phyloP scores from a whole-genome alignment of 2,113 vertebrate genomes.

The Macquaria australasica region DNA sequence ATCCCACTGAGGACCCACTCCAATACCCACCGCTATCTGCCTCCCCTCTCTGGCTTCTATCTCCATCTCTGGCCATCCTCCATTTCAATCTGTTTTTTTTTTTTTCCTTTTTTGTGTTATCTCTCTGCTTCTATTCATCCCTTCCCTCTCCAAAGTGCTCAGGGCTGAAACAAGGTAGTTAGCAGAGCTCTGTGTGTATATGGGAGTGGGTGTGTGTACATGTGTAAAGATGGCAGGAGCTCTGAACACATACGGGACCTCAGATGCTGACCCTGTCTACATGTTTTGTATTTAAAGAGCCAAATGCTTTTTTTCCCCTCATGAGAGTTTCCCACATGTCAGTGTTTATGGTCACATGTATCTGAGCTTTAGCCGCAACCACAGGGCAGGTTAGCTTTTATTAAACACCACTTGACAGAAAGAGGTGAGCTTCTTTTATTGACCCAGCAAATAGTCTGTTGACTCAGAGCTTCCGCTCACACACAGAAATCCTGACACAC shows the following conservation, averaged over 20 bases:
- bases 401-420: constrained; percentile 70
- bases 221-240: constrained; percentile 28
- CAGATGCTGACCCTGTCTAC: constrained; percentile 14
- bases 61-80: constrained; percentile 62
- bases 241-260: constrained; percentile 15
- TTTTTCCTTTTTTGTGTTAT: constrained; percentile 30
- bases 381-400: constrained; percentile 53
- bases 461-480: constrained; percentile 57
- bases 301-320: background rate
- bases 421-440: constrained; percentile 57
- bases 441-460: constrained; percentile 69
- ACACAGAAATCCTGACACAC: background rate
- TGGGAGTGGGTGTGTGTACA: constrained; percentile 2
- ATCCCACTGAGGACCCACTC: constrained; percentile 65
- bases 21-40: constrained; percentile 55
- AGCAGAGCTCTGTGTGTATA: constrained; percentile 36
- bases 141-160: constrained; percentile 46
- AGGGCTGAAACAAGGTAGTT: constrained; percentile 54
- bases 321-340: constrained; percentile 5
- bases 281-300: constrained; percentile 48
- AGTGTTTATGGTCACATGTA: constrained; percentile 26
- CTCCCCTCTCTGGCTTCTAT: constrained; percentile 41
- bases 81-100: constrained; percentile 60
- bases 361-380: constrained; percentile 29
- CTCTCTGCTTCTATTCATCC: constrained; percentile 52